phyloP scores from a whole-genome alignment of 2,797 vertebrate genomes.

The Sebastes glaucus region DNA sequence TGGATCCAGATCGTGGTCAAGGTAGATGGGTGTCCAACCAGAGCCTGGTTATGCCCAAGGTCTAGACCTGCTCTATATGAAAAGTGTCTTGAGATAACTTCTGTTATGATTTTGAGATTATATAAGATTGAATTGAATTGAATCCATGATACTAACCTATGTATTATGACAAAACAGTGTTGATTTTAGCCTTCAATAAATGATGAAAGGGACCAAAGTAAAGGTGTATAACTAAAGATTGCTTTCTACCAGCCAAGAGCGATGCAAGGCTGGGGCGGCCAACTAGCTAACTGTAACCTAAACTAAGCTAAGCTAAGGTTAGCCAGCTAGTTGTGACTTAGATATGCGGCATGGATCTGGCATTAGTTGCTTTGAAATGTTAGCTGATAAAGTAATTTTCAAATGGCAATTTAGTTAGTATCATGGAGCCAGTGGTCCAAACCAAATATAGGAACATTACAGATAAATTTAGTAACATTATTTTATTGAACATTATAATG shows the following conservation, averaged over 20 bases:
- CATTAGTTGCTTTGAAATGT: background rate
- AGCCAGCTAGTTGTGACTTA: background rate
- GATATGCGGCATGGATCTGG: background rate
- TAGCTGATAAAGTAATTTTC: background rate
- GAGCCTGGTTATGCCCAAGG: too few species aligned
- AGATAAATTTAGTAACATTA: background rate
- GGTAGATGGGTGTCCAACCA: too few species aligned
- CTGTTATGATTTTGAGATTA: background rate
- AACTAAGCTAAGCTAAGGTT: background rate
- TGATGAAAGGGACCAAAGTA: background rate
- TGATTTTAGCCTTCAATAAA: background rate
- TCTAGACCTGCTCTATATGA: too few species aligned
- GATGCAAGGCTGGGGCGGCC: background rate
- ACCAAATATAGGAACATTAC: background rate
- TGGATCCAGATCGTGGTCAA: background rate
- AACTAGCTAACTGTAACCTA: background rate
- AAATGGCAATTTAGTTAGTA: background rate
- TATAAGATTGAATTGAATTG: too few species aligned
- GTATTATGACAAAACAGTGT: background rate
- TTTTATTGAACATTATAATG: background rate
- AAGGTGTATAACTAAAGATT: background rate
- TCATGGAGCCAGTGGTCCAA: background rate
- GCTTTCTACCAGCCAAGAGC: background rate
- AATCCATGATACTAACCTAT: background rate
- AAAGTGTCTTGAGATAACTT: too few species aligned